phyloP scores from a whole-genome alignment of 2,113 vertebrate species.

The Ptychochromis oligacanthus region DNA sequence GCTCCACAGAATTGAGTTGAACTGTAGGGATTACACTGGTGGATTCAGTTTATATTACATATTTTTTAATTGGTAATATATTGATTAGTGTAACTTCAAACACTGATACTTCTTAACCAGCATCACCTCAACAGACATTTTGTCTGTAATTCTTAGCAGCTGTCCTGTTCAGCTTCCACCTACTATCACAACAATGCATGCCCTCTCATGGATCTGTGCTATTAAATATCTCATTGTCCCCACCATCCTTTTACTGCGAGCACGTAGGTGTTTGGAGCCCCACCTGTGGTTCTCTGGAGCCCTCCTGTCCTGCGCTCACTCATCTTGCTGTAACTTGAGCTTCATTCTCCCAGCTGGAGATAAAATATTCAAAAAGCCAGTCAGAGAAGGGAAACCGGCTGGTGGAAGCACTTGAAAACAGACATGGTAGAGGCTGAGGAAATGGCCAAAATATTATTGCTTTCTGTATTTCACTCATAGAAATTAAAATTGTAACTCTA shows the following conservation, averaged over 20 bases:
- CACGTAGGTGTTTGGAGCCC: neutral
- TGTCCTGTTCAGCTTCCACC: neutral
- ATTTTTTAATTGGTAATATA: neutral
- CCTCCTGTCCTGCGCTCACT: conserved; percentile 22
- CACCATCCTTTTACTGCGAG: neutral
- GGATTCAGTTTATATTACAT: too few species aligned
- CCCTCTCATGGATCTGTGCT: conserved; percentile 21
- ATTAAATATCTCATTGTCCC: conserved; percentile 36
- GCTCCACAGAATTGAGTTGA: too few species aligned
- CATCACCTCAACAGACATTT: neutral
- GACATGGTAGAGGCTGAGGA: neutral
- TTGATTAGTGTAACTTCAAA: neutral
- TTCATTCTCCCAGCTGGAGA: conserved; percentile 18
- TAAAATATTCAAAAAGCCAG: conserved; percentile 70
- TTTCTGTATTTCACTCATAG: neutral
- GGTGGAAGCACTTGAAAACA: neutral
- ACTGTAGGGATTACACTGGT: neutral
- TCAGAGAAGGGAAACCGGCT: conserved; percentile 19
- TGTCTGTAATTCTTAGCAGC: neutral
- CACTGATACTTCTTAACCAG: neutral
- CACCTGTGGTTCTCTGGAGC: conserved; percentile 5
- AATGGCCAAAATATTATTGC: neutral
- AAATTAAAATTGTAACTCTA: neutral
- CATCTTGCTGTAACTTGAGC: conserved; percentile 51
- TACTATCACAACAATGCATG: neutral